Conservation (phyloP, 2,888 invertebrate species). For the Drosophila cyrtoloma region DNA sequence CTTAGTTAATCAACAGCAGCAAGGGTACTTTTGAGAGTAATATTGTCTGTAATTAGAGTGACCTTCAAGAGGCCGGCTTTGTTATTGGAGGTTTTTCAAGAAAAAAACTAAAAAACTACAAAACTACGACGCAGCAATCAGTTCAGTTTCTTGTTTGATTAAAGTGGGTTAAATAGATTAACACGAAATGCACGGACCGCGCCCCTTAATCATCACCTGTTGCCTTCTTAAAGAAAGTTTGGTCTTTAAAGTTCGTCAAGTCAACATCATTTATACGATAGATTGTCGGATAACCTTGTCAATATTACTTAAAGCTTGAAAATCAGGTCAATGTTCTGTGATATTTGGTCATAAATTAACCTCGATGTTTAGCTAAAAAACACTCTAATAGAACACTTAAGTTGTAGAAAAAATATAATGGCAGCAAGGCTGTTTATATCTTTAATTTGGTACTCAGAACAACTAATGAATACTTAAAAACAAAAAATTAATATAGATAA, state of each 20-base stretch:
- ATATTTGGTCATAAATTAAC: constrained; percentile 15
- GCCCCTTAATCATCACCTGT: constrained; percentile 19
- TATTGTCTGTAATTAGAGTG: constrained; percentile 32
- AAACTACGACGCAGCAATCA: constrained; percentile 4
- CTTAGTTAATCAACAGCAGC: constrained; percentile 50
- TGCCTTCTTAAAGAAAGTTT: constrained; percentile 43
- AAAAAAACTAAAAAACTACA: neutral
- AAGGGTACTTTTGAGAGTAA: constrained; percentile 12
- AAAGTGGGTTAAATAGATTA: constrained; percentile 20
- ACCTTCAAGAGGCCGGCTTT: constrained; percentile 39
- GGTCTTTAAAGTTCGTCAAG: constrained; percentile 33
- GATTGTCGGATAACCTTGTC: neutral
- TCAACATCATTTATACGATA: constrained; percentile 34
- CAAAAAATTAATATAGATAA: neutral
- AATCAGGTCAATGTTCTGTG: constrained; percentile 15
- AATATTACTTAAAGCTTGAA: constrained; percentile 1
- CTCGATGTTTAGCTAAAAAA: constrained; percentile 10
- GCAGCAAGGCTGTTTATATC: neutral
- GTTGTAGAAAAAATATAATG: neutral
- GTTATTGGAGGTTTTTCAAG: constrained; percentile 1
- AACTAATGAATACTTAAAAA: neutral
- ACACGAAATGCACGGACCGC: constrained; percentile 35
- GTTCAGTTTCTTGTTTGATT: constrained; percentile 20
- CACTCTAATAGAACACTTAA: neutral
- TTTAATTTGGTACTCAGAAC: neutral